Evolutionary conservation across 1,140 invertebrate species (phyloP).

Genomic region (Prorops nasuta): DNA sequence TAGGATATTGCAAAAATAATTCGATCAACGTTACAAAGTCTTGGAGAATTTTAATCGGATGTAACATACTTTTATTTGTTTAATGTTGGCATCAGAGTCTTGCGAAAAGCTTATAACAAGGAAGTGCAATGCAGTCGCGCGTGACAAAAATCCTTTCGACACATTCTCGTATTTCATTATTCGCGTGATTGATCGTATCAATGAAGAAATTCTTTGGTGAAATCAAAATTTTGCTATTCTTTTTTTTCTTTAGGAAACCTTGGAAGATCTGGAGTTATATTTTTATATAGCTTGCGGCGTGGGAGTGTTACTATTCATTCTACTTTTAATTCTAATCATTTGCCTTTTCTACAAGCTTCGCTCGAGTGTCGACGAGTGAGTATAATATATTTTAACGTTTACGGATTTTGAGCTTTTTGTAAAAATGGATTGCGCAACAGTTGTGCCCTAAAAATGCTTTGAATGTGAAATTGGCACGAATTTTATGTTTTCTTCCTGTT

Average conservation of each 20-base stretch:
- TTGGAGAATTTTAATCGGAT: too few relatives aligned
- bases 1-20: too few relatives aligned
- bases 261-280: slow-evolving; percentile 33
- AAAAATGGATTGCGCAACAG: too few relatives aligned
- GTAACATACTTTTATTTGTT: too few relatives aligned
- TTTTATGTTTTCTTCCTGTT: too few relatives aligned
- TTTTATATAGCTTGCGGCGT: slow-evolving; percentile 43
- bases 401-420: too few relatives aligned
- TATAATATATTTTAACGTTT: slow-evolving; percentile 7
- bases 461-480: too few relatives aligned
- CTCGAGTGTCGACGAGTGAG: slow-evolving; percentile 35
- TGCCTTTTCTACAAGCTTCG: slow-evolving; percentile 38
- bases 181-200: background rate
- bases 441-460: too few relatives aligned
- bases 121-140: slow-evolving; percentile 13
- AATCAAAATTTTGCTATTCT: background rate
- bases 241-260: slow-evolving; percentile 28
- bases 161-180: slow-evolving; percentile 24
- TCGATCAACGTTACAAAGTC: too few relatives aligned
- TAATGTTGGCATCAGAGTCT: too few relatives aligned
- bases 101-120: slow-evolving; percentile 22
- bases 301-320: slow-evolving; percentile 15
- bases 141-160: slow-evolving; percentile 12
- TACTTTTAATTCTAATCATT: slow-evolving; percentile 35
- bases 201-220: background rate